Percentiles rank a stretch among this genome's conserved stretches.
Conservation (phyloP, 2,113 vertebrate species). For the Etheostoma spectabile region DNA sequence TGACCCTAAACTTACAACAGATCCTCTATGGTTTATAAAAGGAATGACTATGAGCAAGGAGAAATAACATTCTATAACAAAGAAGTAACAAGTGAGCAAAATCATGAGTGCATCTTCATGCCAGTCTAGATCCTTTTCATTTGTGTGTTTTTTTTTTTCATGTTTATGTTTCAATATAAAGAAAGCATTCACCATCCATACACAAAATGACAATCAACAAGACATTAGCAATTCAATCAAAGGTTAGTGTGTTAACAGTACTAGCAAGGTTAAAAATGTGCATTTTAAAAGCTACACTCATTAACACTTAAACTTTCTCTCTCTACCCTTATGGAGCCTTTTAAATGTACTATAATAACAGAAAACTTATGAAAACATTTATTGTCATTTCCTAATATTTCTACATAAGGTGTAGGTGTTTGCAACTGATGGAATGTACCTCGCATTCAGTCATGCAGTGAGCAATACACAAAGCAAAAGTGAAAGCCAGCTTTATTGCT, state of each 20-base stretch:
- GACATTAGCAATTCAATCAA: not conserved
- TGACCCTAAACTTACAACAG: not conserved
- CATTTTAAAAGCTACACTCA: not conserved
- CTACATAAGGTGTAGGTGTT: not conserved
- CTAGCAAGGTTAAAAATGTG: not conserved
- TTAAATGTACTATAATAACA: not conserved
- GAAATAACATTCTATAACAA: not conserved
- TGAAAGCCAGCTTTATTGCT: not conserved
- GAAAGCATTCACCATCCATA: not conserved
- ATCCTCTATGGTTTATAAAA: not conserved
- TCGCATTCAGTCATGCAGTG: no score
- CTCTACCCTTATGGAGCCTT: not conserved
- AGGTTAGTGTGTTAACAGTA: not conserved
- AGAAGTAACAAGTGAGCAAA: not conserved
- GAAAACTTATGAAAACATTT: not conserved
- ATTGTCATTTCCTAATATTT: not conserved
- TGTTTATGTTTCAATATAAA: not conserved
- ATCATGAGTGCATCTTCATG: not conserved
- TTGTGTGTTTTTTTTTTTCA: not conserved
- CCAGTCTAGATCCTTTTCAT: not conserved
- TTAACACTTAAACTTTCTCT: not conserved
- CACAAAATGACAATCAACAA: not conserved
- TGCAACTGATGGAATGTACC: not conserved
- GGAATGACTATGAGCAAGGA: not conserved
- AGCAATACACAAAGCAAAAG: constrained; percentile 10